A percentile compares a stretch with the other conserved stretches of the same genome.
phyloP scores from a whole-genome alignment of 2,888 invertebrate genomes.

The Spodoptera picta region DNA sequence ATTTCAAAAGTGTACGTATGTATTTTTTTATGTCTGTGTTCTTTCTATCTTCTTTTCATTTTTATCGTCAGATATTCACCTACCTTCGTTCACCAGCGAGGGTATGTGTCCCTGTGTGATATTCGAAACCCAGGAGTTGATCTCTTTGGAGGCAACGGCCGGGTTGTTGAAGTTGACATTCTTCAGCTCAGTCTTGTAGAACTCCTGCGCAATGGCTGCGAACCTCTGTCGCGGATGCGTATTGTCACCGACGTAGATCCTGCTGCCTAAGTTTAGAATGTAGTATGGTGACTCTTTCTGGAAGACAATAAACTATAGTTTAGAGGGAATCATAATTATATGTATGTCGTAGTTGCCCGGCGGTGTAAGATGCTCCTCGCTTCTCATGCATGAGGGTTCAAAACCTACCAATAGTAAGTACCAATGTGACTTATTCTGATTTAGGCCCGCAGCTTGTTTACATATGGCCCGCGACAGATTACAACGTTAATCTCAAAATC shows the following conservation, averaged over 20 bases:
- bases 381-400: too few species aligned
- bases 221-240: constrained; percentile 89
- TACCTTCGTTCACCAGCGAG: constrained; percentile 90
- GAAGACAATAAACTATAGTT: constrained; percentile 22
- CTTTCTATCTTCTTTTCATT: too few species aligned
- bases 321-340: too few species aligned
- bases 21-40: too few species aligned
- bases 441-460: too few species aligned
- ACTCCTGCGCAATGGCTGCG: constrained; percentile 88
- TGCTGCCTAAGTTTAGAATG: constrained; percentile 90
- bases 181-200: constrained; percentile 91
- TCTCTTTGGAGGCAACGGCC: constrained; percentile 85
- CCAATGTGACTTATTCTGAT: too few species aligned
- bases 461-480: too few species aligned
- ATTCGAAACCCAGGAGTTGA: constrained; percentile 94
- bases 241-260: constrained; percentile 89
- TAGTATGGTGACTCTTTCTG: constrained; percentile 84
- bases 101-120: constrained; percentile 93
- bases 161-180: constrained; percentile 90
- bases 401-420: too few species aligned
- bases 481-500: too few species aligned
- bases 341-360: too few species aligned
- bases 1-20: too few species aligned
- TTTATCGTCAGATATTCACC: constrained; percentile 13
- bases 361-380: too few species aligned